Evolutionary conservation across 1,140 invertebrate species (phyloP).

Genomic region (Wiebesia pumilae): DNA sequence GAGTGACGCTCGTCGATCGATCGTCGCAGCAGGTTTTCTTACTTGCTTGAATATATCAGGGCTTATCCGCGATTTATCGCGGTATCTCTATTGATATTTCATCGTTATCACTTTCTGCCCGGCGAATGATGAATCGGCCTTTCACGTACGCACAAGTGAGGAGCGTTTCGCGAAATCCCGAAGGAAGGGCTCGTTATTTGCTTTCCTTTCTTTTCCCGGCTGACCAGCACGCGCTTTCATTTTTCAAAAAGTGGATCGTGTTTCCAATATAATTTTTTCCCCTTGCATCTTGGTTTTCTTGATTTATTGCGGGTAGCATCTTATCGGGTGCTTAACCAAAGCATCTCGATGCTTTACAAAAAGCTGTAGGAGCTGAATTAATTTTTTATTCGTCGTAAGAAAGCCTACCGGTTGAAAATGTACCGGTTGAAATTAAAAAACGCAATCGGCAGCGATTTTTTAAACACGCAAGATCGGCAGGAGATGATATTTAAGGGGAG

Average conservation of each 20-base stretch:
- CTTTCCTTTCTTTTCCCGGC: background rate
- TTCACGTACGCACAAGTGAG: background rate
- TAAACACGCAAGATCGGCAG: no score
- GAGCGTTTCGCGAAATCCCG: background rate
- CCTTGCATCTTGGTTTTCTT: background rate
- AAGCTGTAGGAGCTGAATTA: background rate
- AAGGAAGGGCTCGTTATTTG: background rate
- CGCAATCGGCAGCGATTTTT: no score
- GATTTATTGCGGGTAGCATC: background rate
- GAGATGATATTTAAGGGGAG: no score
- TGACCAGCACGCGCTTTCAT: background rate
- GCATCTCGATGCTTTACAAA: background rate
- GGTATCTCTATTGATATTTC: slow-evolving; percentile 44
- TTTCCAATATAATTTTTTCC: slow-evolving; percentile 14
- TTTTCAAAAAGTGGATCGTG: slow-evolving; percentile 26
- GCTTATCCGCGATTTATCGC: slow-evolving; percentile 26
- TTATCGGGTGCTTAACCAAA: background rate
- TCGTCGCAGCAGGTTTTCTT: slow-evolving; percentile 22
- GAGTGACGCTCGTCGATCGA: background rate
- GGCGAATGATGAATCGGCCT: slow-evolving; percentile 28
- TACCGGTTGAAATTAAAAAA: background rate
- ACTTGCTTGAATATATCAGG: background rate
- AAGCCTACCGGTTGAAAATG: background rate
- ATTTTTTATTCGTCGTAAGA: background rate
- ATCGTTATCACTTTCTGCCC: slow-evolving; percentile 31